These are phyloP conservation scores for Conus betulinus DNA, from an alignment of 1,140 invertebrate genomes.

Conservation along the genomic window DNA sequence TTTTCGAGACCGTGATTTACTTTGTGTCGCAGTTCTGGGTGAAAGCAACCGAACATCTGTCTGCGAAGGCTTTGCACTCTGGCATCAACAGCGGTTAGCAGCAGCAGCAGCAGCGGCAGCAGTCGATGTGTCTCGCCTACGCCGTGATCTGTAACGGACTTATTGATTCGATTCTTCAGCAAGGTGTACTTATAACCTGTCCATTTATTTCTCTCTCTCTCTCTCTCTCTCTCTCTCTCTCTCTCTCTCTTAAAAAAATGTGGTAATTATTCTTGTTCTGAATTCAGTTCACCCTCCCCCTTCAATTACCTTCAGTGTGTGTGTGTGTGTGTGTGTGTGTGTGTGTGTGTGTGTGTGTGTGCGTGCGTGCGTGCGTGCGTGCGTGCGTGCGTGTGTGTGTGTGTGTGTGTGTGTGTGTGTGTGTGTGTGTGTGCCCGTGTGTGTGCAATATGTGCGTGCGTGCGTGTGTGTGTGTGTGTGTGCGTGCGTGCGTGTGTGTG, in stretches of 20 bases:
- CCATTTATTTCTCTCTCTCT: background rate
- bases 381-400: too few species aligned
- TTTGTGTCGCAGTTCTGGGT: background rate
- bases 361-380: background rate
- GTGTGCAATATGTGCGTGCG: background rate
- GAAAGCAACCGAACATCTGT: background rate
- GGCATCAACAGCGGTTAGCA: background rate
- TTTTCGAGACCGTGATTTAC: background rate
- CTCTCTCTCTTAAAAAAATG: background rate
- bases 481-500: background rate
- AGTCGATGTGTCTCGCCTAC: background rate
- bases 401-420: slow-evolving; percentile 5
- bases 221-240: background rate
- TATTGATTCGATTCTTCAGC: background rate
- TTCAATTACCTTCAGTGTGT: background rate
- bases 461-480: background rate
- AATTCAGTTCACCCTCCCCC: too few species aligned
- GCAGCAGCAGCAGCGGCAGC: background rate
- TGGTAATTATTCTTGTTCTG: too few species aligned
- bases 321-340: slow-evolving; percentile 37
- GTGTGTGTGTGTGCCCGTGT: slow-evolving; percentile 22
- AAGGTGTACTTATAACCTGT: background rate
- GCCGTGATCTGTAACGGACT: background rate
- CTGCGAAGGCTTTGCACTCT: background rate
- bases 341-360: slow-evolving; percentile 36